These are phyloP conservation scores for Leucosticte australis DNA, from an alignment of 2,113 vertebrate species.

Conservation along the genomic window DNA sequence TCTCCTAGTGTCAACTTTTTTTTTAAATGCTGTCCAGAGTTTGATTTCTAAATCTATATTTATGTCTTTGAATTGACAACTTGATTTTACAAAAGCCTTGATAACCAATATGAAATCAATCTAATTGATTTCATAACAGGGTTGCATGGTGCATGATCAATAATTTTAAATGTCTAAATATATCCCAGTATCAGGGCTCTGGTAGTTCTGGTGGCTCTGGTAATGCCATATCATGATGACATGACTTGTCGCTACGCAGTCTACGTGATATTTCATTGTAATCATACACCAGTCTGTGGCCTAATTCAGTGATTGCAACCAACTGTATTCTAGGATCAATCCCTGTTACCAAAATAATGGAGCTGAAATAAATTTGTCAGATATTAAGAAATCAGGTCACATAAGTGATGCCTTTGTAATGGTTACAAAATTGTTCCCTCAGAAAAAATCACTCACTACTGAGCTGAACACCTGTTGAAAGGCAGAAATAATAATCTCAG, in stretches of 20 bases:
- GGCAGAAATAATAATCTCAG: not conserved
- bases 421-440: not conserved
- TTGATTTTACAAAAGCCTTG: not conserved
- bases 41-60: conserved; percentile 14
- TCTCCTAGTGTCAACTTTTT: not conserved
- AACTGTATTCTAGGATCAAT: not conserved
- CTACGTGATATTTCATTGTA: not conserved
- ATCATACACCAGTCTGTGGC: not conserved
- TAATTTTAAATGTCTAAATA: not conserved
- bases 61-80: not conserved
- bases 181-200: not conserved
- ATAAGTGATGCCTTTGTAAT: not conserved
- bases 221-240: not conserved
- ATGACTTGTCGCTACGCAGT: not conserved
- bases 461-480: not conserved
- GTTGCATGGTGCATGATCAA: not conserved
- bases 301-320: not conserved
- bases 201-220: not conserved
- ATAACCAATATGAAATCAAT: not conserved
- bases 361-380: not conserved
- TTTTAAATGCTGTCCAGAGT: not conserved
- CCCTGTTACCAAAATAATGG: not conserved
- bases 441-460: not conserved
- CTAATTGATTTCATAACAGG: not conserved
- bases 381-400: not conserved